Conservation (phyloP, 2,888 invertebrate species). For the Geotrupes spiniger region DNA sequence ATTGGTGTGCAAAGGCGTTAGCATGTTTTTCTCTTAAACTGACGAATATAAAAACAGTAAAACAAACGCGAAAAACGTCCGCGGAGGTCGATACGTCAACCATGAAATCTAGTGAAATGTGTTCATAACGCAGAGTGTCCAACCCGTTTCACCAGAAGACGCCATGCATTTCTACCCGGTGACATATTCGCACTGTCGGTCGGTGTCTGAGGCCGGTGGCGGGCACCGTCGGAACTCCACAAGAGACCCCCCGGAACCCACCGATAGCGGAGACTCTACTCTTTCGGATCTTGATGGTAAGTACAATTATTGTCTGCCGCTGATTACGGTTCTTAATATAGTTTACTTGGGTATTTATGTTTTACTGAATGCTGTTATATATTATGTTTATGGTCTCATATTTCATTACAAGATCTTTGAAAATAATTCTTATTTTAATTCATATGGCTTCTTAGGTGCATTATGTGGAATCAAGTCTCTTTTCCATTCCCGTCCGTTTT, state of each 20-base stretch:
- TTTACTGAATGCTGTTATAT: too few relatives aligned
- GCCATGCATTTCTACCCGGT: conserved; percentile 43
- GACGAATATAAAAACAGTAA: too few relatives aligned
- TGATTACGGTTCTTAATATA: background rate
- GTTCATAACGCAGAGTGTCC: conserved; percentile 24
- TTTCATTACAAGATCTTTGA: too few relatives aligned
- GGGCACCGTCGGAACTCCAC: conserved; percentile 36
- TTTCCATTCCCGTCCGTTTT: too few relatives aligned
- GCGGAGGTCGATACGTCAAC: background rate
- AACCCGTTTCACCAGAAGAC: background rate
- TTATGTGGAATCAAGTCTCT: too few relatives aligned
- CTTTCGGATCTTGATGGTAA: conserved; percentile 48
- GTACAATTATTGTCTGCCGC: conserved; percentile 14
- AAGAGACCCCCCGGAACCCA: conserved; percentile 33
- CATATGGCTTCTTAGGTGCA: too few relatives aligned
- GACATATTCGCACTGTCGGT: conserved; percentile 45
- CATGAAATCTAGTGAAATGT: conserved; percentile 15
- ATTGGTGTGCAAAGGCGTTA: too few relatives aligned
- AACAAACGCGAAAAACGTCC: too few relatives aligned
- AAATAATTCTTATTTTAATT: too few relatives aligned
- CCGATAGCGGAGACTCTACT: conserved; percentile 48
- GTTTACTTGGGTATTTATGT: too few relatives aligned
- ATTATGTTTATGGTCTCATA: too few relatives aligned
- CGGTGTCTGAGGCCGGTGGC: conserved; percentile 46
- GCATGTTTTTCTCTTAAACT: too few relatives aligned